Conservation (phyloP, 2,797 vertebrate species). For the Parambassis ranga region DNA sequence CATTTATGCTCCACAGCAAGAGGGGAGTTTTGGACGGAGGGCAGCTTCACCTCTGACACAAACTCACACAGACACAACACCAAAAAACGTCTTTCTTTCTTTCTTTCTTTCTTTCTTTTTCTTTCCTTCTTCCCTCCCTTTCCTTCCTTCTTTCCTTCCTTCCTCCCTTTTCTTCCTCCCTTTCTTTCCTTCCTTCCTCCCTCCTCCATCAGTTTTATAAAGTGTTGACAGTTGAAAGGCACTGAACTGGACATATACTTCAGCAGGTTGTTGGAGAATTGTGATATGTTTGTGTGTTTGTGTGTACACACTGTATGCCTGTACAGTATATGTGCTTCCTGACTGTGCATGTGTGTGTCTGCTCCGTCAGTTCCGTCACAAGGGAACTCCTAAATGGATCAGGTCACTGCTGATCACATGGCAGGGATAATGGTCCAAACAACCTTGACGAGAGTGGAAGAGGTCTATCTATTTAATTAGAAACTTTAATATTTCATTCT, state of each 20-base stretch:
- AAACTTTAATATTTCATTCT: slow-evolving; percentile 86
- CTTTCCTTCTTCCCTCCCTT: neutral
- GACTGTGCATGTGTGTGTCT: neutral
- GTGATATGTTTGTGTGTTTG: slow-evolving; percentile 13
- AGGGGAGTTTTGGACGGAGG: slow-evolving; percentile 19
- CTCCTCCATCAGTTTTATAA: slow-evolving; percentile 13
- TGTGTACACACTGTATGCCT: neutral
- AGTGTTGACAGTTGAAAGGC: slow-evolving; percentile 14
- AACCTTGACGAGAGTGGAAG: slow-evolving; percentile 80
- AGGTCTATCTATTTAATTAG: slow-evolving; percentile 84
- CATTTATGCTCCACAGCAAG: slow-evolving; percentile 37
- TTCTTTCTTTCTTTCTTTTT: neutral
- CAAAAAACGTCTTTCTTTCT: slow-evolving; percentile 2
- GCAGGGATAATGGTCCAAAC: slow-evolving; percentile 82
- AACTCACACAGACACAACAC: slow-evolving; percentile 14
- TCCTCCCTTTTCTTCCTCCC: neutral
- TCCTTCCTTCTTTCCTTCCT: slow-evolving; percentile 27
- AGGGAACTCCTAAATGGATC: slow-evolving; percentile 71
- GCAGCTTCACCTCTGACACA: slow-evolving; percentile 37
- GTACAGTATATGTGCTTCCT: slow-evolving; percentile 6
- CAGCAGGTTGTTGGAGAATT: slow-evolving; percentile 39
- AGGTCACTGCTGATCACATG: slow-evolving; percentile 79
- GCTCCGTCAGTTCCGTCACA: slow-evolving; percentile 54
- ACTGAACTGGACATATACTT: slow-evolving; percentile 28
- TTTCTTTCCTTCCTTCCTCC: slow-evolving; percentile 30